These are phyloP conservation scores for Tetragonisca angustula DNA, from an alignment of 2,888 invertebrate species.

Conservation along the genomic window DNA sequence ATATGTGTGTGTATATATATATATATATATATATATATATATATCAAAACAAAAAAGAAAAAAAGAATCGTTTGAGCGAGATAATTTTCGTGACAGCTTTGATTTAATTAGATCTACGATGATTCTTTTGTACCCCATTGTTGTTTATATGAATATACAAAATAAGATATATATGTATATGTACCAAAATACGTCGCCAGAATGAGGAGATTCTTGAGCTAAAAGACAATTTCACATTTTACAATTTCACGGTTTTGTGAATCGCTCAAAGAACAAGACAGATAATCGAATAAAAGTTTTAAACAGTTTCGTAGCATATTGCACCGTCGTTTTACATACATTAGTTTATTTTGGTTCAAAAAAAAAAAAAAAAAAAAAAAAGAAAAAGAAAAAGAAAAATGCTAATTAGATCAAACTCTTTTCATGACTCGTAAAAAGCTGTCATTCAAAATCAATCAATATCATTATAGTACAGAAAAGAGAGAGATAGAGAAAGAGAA, in stretches of 20 bases:
- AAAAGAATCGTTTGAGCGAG: conserved; percentile 10
- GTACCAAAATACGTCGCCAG: background rate
- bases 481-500: no score
- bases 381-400: no score
- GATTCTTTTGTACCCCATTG: background rate
- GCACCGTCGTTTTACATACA: conserved; percentile 26
- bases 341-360: conserved; percentile 31
- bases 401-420: conserved; percentile 6
- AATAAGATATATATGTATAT: conserved; percentile 4
- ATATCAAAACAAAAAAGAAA: conserved; percentile 9
- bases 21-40: background rate
- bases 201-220: conserved; percentile 43
- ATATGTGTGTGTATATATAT: background rate
- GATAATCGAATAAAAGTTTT: conserved; percentile 2
- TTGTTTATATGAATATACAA: conserved; percentile 8
- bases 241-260: background rate
- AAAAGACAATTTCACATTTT: conserved; percentile 12
- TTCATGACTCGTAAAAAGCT: conserved; percentile 4
- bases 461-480: background rate
- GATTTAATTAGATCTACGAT: conserved; percentile 8
- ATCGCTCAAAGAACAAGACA: conserved; percentile 11
- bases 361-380: background rate
- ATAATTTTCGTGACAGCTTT: conserved; percentile 10
- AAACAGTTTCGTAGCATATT: conserved; percentile 37
- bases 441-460: conserved; percentile 28